Percentiles rank a stretch among this genome's conserved stretches.
phyloP scores from a whole-genome alignment of 1,140 invertebrate species.

The Oreohelix idahoensis region DNA sequence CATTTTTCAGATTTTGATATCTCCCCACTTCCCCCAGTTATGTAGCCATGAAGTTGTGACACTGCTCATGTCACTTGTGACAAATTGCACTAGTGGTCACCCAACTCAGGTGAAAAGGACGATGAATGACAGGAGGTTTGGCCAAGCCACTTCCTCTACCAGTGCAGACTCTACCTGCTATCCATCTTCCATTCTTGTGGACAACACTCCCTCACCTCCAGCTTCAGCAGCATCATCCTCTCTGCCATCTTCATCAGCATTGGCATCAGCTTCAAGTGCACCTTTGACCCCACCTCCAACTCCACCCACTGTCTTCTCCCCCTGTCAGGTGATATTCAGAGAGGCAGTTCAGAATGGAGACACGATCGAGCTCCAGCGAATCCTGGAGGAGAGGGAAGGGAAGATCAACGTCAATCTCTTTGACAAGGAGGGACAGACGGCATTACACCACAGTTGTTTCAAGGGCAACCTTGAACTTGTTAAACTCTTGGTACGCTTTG shows the following conservation, averaged over 20 bases:
- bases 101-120: conserved; percentile 1
- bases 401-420: conserved; percentile 48
- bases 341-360: conserved; percentile 72
- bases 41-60: no score
- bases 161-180: not conserved
- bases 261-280: not conserved
- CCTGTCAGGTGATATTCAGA: conserved; percentile 69
- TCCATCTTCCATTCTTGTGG: not conserved
- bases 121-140: conserved; percentile 23
- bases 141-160: not conserved
- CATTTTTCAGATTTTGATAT: no score
- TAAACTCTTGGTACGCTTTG: conserved; percentile 74
- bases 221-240: conserved; percentile 19
- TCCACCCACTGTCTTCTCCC: conserved; percentile 11
- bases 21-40: no score
- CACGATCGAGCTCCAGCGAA: conserved; percentile 66
- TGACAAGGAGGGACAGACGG: conserved; percentile 25
- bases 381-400: conserved; percentile 70
- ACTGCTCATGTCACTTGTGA: no score
- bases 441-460: conserved; percentile 73
- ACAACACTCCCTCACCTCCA: not conserved
- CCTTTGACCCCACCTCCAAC: conserved; percentile 34
- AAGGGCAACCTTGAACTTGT: conserved; percentile 76
- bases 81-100: not conserved
- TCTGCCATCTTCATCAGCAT: not conserved